Evolutionary conservation across 2,797 vertebrate species (phyloP), one percentile per base, ranked within the genome.

Genomic region (Sitta carolinensis): DNA sequence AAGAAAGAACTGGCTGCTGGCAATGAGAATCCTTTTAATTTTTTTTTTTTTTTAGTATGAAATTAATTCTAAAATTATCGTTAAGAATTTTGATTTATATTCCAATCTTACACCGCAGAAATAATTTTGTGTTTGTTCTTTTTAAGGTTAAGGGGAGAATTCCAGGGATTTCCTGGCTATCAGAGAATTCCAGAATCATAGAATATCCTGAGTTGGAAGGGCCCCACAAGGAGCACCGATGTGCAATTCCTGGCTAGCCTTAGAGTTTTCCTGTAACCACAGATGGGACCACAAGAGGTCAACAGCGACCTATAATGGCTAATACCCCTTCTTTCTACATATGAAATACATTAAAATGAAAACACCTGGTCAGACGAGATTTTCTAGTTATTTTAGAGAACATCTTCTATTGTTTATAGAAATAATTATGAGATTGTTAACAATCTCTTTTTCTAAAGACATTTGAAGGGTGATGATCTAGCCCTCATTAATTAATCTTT

Each of bases 271-370:
- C 11, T 92, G 94, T 81, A 88, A 50, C 12, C 20, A 11, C 45
- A 18, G 18, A 26, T 0, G 34, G 38, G 29, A 38, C 94, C 96
- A 88, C 94, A 73, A 84, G 95, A 93, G 94, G 94, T 43, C 91
- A 87, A 75, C 79, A 91, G 73, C 5, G 82, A 84, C 34, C 61
- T 82, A 7, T 54, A n/a, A 34, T 30, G 45, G 1, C 29, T 26
- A 10, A 29, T 16, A 16, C 5, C 36, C 22, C 7, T 42, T 27
- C 11, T 22, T 50, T 8, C 15, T 21, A 2, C 3, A 9, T 1
- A 4, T 8, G 10, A 32, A 25, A 64, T 4, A 4, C 2, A 3
- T 45, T 17, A 1, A 2, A 16, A 13, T 7, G 26, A 27, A 32
- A 67, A 13, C 5, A 27, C 0, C 2, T 21, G 9, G 5, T 58